Percentiles rank a stretch among this genome's conserved stretches.
Evolutionary conservation across 2,888 invertebrate genomes (phyloP).

Genomic region (Quadroppia sp.): DNA sequence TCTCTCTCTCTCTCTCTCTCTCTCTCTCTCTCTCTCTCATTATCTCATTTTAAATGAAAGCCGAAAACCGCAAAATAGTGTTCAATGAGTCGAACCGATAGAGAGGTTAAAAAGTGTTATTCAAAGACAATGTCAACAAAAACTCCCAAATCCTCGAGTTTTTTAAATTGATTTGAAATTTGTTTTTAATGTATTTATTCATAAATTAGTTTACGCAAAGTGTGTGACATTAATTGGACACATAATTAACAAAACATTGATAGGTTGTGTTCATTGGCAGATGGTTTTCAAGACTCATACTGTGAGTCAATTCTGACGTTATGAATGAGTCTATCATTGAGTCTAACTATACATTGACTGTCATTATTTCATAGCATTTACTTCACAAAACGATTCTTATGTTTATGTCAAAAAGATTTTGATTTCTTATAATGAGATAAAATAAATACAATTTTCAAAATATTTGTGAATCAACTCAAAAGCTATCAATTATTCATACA

Average conservation of each 20-base stretch:
- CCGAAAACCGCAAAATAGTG: background rate
- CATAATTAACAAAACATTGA: conserved; percentile 17
- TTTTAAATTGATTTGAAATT: background rate
- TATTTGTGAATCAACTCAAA: no score
- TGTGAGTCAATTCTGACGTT: background rate
- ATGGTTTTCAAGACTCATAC: background rate
- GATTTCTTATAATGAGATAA: no score
- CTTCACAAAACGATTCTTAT: no score
- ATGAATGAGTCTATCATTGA: no score
- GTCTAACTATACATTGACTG: no score
- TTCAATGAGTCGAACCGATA: background rate
- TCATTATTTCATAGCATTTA: no score
- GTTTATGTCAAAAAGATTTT: no score
- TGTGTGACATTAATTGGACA: conserved; percentile 25
- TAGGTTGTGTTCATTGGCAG: conserved; percentile 8
- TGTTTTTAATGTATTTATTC: background rate
- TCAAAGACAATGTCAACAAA: background rate
- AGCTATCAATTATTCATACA: no score
- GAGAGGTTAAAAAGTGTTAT: background rate
- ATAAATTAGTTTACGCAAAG: background rate
- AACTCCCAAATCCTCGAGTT: background rate
- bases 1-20: no score
- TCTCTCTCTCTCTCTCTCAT: no score
- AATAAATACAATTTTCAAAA: no score
- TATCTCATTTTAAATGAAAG: background rate